A percentile compares a stretch with the other conserved stretches of the same genome.
Conservation (phyloP, 2,797 vertebrate species). For the Enoplosus armatus region DNA sequence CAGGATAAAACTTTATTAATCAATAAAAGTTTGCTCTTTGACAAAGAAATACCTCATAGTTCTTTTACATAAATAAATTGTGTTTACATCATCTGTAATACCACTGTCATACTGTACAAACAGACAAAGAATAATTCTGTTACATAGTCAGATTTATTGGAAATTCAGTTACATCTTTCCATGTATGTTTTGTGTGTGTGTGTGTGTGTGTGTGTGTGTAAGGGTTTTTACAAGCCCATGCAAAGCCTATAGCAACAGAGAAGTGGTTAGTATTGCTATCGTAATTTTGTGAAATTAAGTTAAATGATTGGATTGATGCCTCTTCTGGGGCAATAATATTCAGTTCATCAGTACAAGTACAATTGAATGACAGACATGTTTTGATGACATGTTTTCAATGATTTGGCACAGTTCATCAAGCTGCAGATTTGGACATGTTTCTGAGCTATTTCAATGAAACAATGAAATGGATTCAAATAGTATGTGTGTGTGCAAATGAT, state of each 20-base stretch:
- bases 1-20: constrained; percentile 94
- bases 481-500: constrained; percentile 10
- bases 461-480: constrained; percentile 1
- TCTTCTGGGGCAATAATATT: constrained; percentile 2
- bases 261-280: constrained; percentile 62
- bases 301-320: constrained; percentile 8
- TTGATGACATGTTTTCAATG: constrained; percentile 13
- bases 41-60: constrained; percentile 73
- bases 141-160: constrained; percentile 54
- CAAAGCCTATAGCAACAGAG: constrained; percentile 66
- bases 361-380: constrained; percentile 27
- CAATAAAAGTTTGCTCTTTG: constrained; percentile 90
- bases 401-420: constrained; percentile 56
- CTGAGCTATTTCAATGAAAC: constrained; percentile 21
- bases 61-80: constrained; percentile 75
- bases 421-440: constrained; percentile 21
- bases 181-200: constrained; percentile 18
- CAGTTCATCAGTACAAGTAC: constrained; percentile 21
- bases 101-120: constrained; percentile 75
- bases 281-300: constrained; percentile 25
- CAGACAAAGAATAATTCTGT: constrained; percentile 61
- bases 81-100: constrained; percentile 74
- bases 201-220: constrained; percentile 29
- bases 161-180: constrained; percentile 44
- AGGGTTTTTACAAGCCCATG: constrained; percentile 65